These are phyloP conservation scores for Drosophila cognata DNA, from an alignment of 2,888 invertebrate species.

Conservation along the genomic window DNA sequence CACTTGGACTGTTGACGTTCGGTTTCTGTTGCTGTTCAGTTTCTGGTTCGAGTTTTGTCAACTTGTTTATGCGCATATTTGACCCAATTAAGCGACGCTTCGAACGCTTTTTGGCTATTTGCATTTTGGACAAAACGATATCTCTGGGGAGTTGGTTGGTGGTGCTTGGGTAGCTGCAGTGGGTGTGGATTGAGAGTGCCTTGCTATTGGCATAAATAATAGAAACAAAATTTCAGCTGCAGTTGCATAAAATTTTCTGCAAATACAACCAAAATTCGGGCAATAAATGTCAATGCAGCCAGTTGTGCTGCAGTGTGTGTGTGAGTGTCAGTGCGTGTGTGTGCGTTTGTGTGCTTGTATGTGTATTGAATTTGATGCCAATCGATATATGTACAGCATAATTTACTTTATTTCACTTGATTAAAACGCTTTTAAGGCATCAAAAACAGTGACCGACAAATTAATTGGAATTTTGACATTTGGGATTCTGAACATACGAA, in stretches of 20 bases:
- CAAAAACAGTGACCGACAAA: slow-evolving; percentile 72
- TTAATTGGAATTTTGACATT: slow-evolving; percentile 77
- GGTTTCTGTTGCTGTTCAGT: background rate
- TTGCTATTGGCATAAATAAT: slow-evolving; percentile 62
- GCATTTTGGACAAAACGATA: slow-evolving; percentile 63
- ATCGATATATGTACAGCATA: slow-evolving; percentile 51
- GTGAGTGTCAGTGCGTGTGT: background rate
- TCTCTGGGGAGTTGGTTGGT: slow-evolving; percentile 7
- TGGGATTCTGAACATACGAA: slow-evolving; percentile 54
- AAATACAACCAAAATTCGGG: slow-evolving; percentile 67
- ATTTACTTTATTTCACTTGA: slow-evolving; percentile 77
- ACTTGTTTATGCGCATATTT: slow-evolving; percentile 77
- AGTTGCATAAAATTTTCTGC: slow-evolving; percentile 69
- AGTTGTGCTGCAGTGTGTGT: background rate
- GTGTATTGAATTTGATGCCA: slow-evolving; percentile 34
- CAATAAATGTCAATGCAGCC: slow-evolving; percentile 52
- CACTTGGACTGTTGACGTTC: slow-evolving; percentile 11
- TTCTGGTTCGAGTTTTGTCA: slow-evolving; percentile 5
- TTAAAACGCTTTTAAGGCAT: slow-evolving; percentile 76
- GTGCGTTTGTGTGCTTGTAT: slow-evolving; percentile 6
- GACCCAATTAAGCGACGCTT: slow-evolving; percentile 71
- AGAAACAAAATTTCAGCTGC: slow-evolving; percentile 63
- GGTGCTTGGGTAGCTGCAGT: background rate
- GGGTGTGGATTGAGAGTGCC: too few species aligned
- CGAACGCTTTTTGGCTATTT: slow-evolving; percentile 55